A percentile compares a stretch with the other conserved stretches of the same genome.
These are phyloP conservation scores for Danio albolineatus DNA, from an alignment of 2,797 vertebrate species.

Conservation along the genomic window DNA sequence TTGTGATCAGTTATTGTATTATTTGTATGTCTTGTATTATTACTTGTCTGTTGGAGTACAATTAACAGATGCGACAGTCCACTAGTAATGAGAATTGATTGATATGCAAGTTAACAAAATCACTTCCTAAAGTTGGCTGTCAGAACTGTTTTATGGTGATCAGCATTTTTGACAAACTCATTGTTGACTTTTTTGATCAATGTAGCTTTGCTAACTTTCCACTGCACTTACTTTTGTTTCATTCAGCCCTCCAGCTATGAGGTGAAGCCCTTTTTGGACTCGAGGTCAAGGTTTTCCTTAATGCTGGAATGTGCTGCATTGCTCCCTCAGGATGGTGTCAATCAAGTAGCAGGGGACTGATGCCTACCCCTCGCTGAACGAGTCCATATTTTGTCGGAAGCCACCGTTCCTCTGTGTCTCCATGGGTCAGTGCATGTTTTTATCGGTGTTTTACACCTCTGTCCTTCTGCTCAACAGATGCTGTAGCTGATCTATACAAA, in stretches of 20 bases:
- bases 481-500: neutral
- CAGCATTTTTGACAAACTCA: neutral
- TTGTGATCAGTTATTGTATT: too few relatives aligned
- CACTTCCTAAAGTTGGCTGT: too few relatives aligned
- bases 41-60: too few relatives aligned
- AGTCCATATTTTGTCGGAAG: conserved; percentile 34
- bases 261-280: conserved; percentile 36
- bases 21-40: too few relatives aligned
- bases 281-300: conserved; percentile 35
- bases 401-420: conserved; percentile 10
- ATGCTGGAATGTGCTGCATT: conserved; percentile 47
- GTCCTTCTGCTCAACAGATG: conserved; percentile 46
- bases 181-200: neutral
- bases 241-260: conserved; percentile 16
- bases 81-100: too few relatives aligned
- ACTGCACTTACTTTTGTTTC: neutral
- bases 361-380: neutral
- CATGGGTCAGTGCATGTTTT: conserved; percentile 38
- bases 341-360: conserved; percentile 26
- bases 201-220: neutral
- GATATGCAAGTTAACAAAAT: too few relatives aligned
- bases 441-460: neutral
- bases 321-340: conserved; percentile 40
- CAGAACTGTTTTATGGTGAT: too few relatives aligned
- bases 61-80: too few relatives aligned